Evolutionary conservation across 92 coral and sea anemone genomes (phyloP).

Genomic region (Phenganax subtilis): DNA sequence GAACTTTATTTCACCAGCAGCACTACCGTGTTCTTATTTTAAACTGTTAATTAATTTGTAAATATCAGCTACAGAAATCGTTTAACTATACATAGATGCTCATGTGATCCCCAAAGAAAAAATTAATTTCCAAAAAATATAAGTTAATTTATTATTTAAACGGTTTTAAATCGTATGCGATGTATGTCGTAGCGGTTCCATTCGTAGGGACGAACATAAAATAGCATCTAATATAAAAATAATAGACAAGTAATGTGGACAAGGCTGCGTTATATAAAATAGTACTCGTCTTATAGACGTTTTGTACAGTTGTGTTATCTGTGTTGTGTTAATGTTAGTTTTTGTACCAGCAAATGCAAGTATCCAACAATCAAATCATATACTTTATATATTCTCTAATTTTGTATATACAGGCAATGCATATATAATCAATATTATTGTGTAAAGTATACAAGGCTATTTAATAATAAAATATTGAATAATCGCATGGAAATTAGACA

Average conservation of each 20-base stretch:
- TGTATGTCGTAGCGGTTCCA: constrained; percentile 14
- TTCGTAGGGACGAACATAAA: neutral
- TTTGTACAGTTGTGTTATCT: constrained; percentile 18
- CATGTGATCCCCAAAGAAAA: neutral
- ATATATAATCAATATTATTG: constrained; percentile 4
- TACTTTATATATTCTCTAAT: neutral
- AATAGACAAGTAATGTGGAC: constrained; percentile 17
- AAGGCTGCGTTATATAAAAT: neutral
- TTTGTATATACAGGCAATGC: constrained; percentile 8
- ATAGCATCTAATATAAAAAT: neutral
- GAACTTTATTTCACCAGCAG: neutral
- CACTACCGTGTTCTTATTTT: neutral
- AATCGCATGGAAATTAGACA: neutral
- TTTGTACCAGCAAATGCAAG: neutral
- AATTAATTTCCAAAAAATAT: constrained; percentile 10
- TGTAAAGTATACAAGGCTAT: neutral
- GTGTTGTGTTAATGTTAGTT: constrained; percentile 10
- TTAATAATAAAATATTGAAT: constrained; percentile 15
- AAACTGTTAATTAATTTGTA: constrained; percentile 27
- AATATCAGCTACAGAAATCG: constrained; percentile 5
- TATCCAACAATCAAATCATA: neutral
- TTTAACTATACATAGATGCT: neutral
- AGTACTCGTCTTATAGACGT: constrained; percentile 2
- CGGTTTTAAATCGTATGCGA: constrained; percentile 32
- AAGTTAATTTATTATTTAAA: constrained; percentile 32